Evolutionary conservation across 53 echinoderm and acorn worm species (phyloP).

Genomic region (Temnopleurus reevesii): DNA sequence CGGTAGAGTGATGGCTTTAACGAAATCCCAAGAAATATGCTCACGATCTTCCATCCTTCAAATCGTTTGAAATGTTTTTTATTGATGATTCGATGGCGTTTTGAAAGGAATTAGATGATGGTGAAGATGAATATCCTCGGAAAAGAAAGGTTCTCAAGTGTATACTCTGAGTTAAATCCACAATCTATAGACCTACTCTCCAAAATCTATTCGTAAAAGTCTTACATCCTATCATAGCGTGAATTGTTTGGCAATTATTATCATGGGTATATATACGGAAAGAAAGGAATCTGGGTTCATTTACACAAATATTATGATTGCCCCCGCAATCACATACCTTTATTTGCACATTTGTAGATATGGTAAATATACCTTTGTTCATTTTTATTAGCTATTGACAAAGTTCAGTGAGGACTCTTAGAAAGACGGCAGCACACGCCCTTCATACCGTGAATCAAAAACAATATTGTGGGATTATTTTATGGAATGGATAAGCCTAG

Average conservation of each 20-base stretch:
- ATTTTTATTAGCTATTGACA: background rate
- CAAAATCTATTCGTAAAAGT: background rate
- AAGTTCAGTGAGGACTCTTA: slow-evolving; percentile 5
- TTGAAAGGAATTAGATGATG: too few relatives aligned
- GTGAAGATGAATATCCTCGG: background rate
- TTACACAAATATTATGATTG: background rate
- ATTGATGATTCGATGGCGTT: too few relatives aligned
- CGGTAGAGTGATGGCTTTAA: background rate
- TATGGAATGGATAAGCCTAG: too few relatives aligned
- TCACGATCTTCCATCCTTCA: background rate
- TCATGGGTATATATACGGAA: background rate
- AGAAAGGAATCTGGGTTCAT: background rate
- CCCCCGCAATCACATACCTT: background rate
- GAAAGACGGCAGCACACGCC: background rate
- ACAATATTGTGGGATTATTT: too few relatives aligned
- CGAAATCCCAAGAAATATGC: slow-evolving; percentile 17
- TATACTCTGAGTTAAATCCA: background rate
- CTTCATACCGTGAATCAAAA: background rate
- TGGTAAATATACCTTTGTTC: background rate
- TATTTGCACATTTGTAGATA: slow-evolving; percentile 4
- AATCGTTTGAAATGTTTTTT: background rate
- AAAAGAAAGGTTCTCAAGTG: too few relatives aligned
- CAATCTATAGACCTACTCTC: background rate
- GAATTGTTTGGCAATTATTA: background rate
- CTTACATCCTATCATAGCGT: background rate